Conservation (phyloP, 2,797 vertebrate species). For the Leptodactylus fallax region DNA sequence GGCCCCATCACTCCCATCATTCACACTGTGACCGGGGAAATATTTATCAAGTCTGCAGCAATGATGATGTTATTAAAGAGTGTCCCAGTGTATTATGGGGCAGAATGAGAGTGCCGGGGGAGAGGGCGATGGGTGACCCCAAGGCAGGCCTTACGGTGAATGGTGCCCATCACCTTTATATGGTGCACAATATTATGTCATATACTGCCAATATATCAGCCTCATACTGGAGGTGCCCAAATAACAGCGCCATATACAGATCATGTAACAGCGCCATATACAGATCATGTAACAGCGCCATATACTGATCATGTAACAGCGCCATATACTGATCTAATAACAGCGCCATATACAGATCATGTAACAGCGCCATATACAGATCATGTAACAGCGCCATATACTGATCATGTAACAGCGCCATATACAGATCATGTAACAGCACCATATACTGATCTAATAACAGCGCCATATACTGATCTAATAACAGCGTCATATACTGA, state of each 20-base stretch:
- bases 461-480: no score
- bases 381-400: no score
- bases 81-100: background rate
- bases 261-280: no score
- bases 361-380: no score
- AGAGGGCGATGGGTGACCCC: background rate
- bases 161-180: background rate
- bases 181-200: background rate
- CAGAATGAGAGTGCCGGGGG: background rate
- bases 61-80: constrained; percentile 26
- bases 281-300: no score
- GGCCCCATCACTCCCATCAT: constrained; percentile 16
- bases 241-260: background rate
- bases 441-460: no score
- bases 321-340: no score
- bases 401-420: no score
- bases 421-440: no score
- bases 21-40: constrained; percentile 11
- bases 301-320: no score
- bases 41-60: constrained; percentile 23
- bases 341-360: no score
- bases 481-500: no score
- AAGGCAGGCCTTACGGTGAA: background rate
- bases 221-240: background rate
- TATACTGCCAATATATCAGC: background rate